Evolutionary conservation across 2,888 invertebrate species (phyloP), one percentile per base, ranked within the genome.

Genomic region (Aromia moschata): DNA sequence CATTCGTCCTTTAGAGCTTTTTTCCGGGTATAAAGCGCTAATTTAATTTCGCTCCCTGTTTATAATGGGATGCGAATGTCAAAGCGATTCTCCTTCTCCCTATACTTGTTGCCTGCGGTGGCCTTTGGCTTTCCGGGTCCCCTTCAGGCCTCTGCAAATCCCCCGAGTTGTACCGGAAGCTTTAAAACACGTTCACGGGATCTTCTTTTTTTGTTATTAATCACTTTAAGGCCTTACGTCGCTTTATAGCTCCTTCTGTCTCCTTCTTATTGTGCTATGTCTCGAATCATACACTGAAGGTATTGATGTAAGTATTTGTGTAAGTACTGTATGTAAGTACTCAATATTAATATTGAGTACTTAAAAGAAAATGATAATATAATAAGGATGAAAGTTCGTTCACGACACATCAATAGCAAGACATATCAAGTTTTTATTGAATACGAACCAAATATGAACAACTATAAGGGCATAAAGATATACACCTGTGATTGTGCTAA

Each of bases 41-140:
- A 78, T 78, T 78, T 77, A 78, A 79, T 79, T 77, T 73, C 69
- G 66, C 69, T 72, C 72, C 73, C 73, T 71, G 73, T 75, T 77
- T 76, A 74, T 75, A 74, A 72, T 73, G 72, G 70, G 70, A 65
- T 67, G 72, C 67, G 74, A 73, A 73, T 76, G 75, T 77, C 76
- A 76, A 75, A 77, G 71, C 64, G 64, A 61, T 68, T 71, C 68
- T 71, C 69, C 73, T 69, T 72, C 73, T 70, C 64, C 69, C 71
- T 68, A 69, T 70, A 77, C 77, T 77, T 78, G 77, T 77, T 78
- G 76, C 76, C 75, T 74, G 74, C 73, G 74, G 75, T 74, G 70
- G 71, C 71, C 72, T 71, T 70, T 74, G 68, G 69, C 71, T 71
- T 69, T 68, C 68, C 60, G 67, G 63, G 65, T 70, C 68, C 70